phyloP scores from a whole-genome alignment of 2,888 invertebrate genomes.

The Odontocolon sp. region DNA sequence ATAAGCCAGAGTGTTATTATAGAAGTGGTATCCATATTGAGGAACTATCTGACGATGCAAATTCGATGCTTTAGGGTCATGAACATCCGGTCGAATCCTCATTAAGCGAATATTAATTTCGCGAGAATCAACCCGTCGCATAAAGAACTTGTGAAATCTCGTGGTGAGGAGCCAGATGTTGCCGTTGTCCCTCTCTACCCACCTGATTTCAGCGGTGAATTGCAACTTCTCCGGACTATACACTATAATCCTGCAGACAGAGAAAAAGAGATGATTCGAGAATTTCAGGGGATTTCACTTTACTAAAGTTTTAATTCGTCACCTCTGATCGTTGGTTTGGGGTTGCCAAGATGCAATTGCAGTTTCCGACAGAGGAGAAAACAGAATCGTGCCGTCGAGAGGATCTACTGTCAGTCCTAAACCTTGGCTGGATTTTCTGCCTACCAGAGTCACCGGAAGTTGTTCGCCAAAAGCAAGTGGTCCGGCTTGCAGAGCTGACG shows the following conservation, averaged over 20 bases:
- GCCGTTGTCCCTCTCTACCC: slow-evolving; percentile 86
- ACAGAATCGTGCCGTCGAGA: slow-evolving; percentile 88
- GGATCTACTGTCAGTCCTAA: slow-evolving; percentile 88
- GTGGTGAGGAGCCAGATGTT: slow-evolving; percentile 89
- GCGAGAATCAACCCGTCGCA: slow-evolving; percentile 85
- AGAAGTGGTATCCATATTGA: slow-evolving; percentile 57
- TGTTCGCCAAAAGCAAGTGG: slow-evolving; percentile 87
- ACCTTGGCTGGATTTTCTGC: slow-evolving; percentile 92
- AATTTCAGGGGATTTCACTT: no score
- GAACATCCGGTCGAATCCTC: slow-evolving; percentile 80
- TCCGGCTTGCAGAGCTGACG: slow-evolving; percentile 87
- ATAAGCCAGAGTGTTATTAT: slow-evolving; percentile 67
- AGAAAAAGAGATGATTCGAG: no score
- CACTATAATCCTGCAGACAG: slow-evolving; percentile 84
- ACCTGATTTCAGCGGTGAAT: slow-evolving; percentile 89
- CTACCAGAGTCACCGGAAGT: slow-evolving; percentile 89
- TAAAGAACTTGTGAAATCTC: slow-evolving; percentile 91
- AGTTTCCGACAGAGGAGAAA: slow-evolving; percentile 90
- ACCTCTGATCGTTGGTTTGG: slow-evolving; percentile 87
- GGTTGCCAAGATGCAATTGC: slow-evolving; percentile 92
- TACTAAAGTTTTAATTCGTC: slow-evolving; percentile 57
- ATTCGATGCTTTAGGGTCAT: slow-evolving; percentile 32
- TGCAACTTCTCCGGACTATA: slow-evolving; percentile 88
- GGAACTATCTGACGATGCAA: slow-evolving; percentile 40
- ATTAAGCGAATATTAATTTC: slow-evolving; percentile 90